phyloP scores from a whole-genome alignment of 92 coral and sea anemone genomes.

The Epizoanthus rinbou region DNA sequence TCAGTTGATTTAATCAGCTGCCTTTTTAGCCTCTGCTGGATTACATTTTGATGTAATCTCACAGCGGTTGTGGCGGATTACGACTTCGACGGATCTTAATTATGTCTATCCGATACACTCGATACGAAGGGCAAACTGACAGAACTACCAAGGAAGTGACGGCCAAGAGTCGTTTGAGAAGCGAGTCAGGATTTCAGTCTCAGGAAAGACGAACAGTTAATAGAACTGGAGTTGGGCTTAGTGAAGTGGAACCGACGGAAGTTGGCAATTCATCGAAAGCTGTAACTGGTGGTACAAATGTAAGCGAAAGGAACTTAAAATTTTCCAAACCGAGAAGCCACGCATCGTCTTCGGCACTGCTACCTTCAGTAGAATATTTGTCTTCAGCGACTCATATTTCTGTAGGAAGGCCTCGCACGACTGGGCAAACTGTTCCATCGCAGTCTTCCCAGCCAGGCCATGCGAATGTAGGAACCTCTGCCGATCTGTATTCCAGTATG shows the following conservation, averaged over 20 bases:
- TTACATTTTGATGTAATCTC: slow-evolving; percentile 51
- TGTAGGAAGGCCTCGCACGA: slow-evolving; percentile 47
- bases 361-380: slow-evolving; percentile 54
- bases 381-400: slow-evolving; percentile 51
- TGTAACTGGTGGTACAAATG: slow-evolving; percentile 62
- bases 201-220: slow-evolving; percentile 58
- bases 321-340: slow-evolving; percentile 69
- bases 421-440: slow-evolving; percentile 41
- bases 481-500: slow-evolving; percentile 47
- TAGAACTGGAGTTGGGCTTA: slow-evolving; percentile 59
- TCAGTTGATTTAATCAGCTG: slow-evolving; percentile 36
- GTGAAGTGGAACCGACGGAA: slow-evolving; percentile 91
- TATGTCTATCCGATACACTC: slow-evolving; percentile 79
- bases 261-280: slow-evolving; percentile 59
- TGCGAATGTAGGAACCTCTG: slow-evolving; percentile 37
- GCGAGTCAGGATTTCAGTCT: slow-evolving; percentile 67
- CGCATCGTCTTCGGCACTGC: slow-evolving; percentile 57
- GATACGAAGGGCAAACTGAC: slow-evolving; percentile 67
- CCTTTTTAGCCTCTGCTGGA: slow-evolving; percentile 38
- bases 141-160: slow-evolving; percentile 63
- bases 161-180: slow-evolving; percentile 63
- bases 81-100: slow-evolving; percentile 49
- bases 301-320: slow-evolving; percentile 71
- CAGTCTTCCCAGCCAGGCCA: slow-evolving; percentile 34
- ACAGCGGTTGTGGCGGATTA: slow-evolving; percentile 47